Percentiles rank a stretch among this genome's conserved stretches.
Evolutionary conservation across 2,113 vertebrate species (phyloP).

Genomic region (Pampusana beccarii): DNA sequence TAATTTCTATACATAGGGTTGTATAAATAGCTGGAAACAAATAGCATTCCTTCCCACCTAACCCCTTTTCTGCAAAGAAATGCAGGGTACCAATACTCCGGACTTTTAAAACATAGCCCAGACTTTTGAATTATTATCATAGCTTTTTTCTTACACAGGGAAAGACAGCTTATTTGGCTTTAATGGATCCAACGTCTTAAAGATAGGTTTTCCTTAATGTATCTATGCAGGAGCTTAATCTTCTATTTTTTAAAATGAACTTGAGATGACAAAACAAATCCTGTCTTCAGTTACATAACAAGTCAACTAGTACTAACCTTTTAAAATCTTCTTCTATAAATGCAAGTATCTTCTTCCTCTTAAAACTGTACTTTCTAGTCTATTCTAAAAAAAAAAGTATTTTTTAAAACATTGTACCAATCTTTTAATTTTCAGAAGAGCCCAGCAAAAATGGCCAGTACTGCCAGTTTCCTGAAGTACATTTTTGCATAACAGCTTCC

Average conservation of each 20-base stretch:
- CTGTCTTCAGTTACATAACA: background rate
- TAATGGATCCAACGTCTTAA: constrained; percentile 19
- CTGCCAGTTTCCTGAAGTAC: constrained; percentile 4
- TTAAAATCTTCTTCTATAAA: background rate
- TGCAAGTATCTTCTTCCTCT: background rate
- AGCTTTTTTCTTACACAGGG: background rate
- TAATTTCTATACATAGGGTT: background rate
- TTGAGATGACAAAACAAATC: background rate
- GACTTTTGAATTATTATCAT: background rate
- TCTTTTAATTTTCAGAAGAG: background rate
- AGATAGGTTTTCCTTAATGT: background rate
- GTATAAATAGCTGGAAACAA: constrained; percentile 1
- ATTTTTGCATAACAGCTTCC: constrained; percentile 11
- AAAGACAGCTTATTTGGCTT: constrained; percentile 15
- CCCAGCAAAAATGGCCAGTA: background rate
- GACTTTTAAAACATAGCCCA: constrained; percentile 26
- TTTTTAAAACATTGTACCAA: background rate
- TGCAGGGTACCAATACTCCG: background rate
- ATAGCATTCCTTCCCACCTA: background rate
- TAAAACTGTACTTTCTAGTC: background rate
- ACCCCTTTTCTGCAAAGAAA: background rate
- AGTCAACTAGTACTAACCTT: background rate
- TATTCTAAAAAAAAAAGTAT: background rate
- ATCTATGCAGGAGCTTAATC: background rate
- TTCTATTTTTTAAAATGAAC: background rate